These are phyloP conservation scores for Tortricodes alternella DNA, from an alignment of 2,888 invertebrate species.

Conservation along the genomic window DNA sequence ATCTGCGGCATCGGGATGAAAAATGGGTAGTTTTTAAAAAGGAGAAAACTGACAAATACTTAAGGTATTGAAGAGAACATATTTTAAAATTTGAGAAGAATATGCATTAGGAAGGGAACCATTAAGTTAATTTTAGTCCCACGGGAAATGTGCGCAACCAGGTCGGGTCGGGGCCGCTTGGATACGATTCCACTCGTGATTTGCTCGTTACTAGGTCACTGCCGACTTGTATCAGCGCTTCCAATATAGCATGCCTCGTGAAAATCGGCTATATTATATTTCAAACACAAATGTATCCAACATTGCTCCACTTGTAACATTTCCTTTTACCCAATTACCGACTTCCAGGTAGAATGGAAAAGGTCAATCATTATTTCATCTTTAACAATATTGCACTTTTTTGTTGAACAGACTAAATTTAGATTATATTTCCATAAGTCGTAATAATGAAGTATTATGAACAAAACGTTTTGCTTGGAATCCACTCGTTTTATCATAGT, in stretches of 20 bases:
- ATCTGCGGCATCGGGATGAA: slow-evolving; percentile 4
- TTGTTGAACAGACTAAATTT: slow-evolving; percentile 16
- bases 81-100: not conserved
- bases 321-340: no score
- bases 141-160: slow-evolving; percentile 27
- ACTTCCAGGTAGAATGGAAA: no score
- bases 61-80: not conserved
- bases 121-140: slow-evolving; percentile 21
- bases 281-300: not conserved
- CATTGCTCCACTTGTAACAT: not conserved
- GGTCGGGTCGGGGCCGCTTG: slow-evolving; percentile 27
- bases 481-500: slow-evolving; percentile 45
- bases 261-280: not conserved
- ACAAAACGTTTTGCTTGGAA: slow-evolving; percentile 34
- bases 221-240: slow-evolving; percentile 3
- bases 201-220: slow-evolving; percentile 30
- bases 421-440: slow-evolving; percentile 35
- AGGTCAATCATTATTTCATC: not conserved
- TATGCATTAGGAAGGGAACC: not conserved
- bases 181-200: slow-evolving; percentile 14
- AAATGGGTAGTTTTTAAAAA: not conserved
- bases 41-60: not conserved
- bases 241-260: not conserved
- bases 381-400: not conserved
- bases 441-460: slow-evolving; percentile 36